phyloP scores from a whole-genome alignment of 2,888 invertebrate genomes.

The Mythimna albipuncta region DNA sequence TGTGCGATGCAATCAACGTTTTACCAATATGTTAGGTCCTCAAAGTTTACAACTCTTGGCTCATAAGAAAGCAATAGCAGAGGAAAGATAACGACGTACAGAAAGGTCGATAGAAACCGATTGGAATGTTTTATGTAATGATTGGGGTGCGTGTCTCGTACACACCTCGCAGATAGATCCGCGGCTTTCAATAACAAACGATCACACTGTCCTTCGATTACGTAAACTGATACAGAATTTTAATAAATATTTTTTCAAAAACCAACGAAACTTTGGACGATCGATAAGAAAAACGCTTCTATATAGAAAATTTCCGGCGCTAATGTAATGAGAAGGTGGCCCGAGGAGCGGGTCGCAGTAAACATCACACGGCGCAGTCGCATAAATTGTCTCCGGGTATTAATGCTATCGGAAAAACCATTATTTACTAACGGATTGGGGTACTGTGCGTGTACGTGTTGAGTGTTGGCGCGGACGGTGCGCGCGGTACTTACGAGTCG shows the following conservation, averaged over 20 bases:
- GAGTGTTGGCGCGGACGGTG: conserved; percentile 63
- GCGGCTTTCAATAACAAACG: conserved; percentile 77
- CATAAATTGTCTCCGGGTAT: conserved; percentile 74
- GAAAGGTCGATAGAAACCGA: conserved; percentile 60
- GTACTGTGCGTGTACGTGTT: conserved; percentile 67
- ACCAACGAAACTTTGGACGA: conserved; percentile 70
- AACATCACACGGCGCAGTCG: conserved; percentile 84
- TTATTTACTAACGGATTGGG: conserved; percentile 77
- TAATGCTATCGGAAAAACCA: conserved; percentile 77
- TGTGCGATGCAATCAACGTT: conserved; percentile 13
- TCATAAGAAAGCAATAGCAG: conserved; percentile 58
- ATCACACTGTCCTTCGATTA: conserved; percentile 80
- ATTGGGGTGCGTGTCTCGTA: conserved; percentile 66
- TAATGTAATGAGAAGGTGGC: conserved; percentile 77
- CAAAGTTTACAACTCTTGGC: conserved; percentile 26
- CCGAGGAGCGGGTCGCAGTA: conserved; percentile 72
- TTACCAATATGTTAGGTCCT: conserved; percentile 9
- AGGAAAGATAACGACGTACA: conserved; percentile 53
- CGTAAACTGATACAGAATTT: conserved; percentile 84
- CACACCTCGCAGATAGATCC: conserved; percentile 78
- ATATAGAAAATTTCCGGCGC: conserved; percentile 75
- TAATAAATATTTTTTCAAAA: conserved; percentile 79
- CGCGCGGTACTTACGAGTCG: conserved; percentile 70
- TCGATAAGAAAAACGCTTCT: conserved; percentile 80
- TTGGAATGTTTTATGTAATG: conserved; percentile 77